These are phyloP conservation scores for Ptilorrhoa leucosticta DNA, from an alignment of 2,113 vertebrate species.

Conservation along the genomic window DNA sequence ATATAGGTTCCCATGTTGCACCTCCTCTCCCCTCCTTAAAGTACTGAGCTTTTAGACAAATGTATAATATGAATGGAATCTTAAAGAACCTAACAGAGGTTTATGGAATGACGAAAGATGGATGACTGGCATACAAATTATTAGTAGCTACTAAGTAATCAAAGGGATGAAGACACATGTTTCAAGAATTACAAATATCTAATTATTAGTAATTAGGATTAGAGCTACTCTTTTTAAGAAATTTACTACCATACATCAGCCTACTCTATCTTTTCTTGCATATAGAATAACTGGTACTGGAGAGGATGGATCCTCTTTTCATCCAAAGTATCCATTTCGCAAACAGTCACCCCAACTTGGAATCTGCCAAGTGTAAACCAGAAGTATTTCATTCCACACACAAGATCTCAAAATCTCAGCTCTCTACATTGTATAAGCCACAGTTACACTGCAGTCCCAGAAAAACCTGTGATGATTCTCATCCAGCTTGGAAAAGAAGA, in stretches of 20 bases:
- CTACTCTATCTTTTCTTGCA: background rate
- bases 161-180: background rate
- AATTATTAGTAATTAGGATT: slow-evolving; percentile 5
- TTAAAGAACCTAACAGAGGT: background rate
- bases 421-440: background rate
- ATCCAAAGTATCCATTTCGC: background rate
- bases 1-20: fast-evolving
- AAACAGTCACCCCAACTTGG: background rate
- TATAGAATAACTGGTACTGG: background rate
- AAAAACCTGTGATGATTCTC: background rate
- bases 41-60: background rate
- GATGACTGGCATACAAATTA: slow-evolving; percentile 2
- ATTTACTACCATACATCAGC: background rate
- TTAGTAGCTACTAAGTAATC: background rate
- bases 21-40: background rate
- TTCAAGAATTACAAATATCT: background rate
- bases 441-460: fast-evolving
- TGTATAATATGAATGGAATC: background rate
- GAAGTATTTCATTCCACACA: background rate
- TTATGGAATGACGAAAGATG: background rate
- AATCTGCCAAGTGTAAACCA: background rate
- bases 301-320: background rate
- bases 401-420: background rate
- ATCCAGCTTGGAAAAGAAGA: background rate
- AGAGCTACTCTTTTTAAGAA: background rate